Conservation (phyloP, 2,888 invertebrate species). For the Lithodes maja region DNA sequence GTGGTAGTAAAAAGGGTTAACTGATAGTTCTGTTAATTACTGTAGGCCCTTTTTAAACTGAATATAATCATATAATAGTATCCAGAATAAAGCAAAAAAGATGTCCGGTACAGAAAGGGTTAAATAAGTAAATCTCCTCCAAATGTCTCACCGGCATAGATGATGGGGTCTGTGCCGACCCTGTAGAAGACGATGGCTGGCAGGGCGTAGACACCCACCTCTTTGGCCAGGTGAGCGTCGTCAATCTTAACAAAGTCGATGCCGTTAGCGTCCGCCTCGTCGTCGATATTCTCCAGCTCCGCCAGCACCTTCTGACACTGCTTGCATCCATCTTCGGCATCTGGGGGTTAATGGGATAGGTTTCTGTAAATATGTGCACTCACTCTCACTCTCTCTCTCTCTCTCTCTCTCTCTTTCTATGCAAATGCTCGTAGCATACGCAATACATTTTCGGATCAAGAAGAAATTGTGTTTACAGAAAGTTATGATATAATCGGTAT, state of each 20-base stretch:
- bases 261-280: slow-evolving; percentile 85
- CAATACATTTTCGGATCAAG: too few species aligned
- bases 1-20: too few species aligned
- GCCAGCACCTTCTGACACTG: slow-evolving; percentile 91
- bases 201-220: slow-evolving; percentile 90
- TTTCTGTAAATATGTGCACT: too few species aligned
- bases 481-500: too few species aligned
- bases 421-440: too few species aligned
- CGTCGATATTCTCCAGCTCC: slow-evolving; percentile 94
- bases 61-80: not conserved
- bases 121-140: too few species aligned
- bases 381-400: too few species aligned
- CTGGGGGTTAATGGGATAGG: slow-evolving; percentile 76
- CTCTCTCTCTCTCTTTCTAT: too few species aligned
- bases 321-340: slow-evolving; percentile 92
- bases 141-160: slow-evolving; percentile 84
- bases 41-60: not conserved
- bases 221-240: slow-evolving; percentile 83
- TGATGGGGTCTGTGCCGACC: slow-evolving; percentile 89
- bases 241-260: slow-evolving; percentile 74
- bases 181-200: slow-evolving; percentile 94
- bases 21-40: too few species aligned
- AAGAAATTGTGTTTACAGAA: too few species aligned
- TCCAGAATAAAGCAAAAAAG: not conserved
- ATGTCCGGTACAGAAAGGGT: too few species aligned